Evolutionary conservation across 2,888 invertebrate species (phyloP).

Genomic region (Caenorhabditis sp.): DNA sequence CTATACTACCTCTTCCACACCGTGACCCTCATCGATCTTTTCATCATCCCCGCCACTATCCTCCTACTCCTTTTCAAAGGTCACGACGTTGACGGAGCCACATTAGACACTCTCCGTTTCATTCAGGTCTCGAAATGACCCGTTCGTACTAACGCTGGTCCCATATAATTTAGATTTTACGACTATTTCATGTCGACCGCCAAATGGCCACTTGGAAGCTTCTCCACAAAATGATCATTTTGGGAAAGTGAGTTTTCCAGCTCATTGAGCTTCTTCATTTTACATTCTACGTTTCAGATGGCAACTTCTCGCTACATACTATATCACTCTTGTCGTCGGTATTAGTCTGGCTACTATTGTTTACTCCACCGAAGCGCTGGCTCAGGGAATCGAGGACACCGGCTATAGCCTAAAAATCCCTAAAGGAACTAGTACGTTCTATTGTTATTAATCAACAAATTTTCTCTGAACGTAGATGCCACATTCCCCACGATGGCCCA

Average conservation of each 20-base stretch:
- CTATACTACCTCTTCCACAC: slow-evolving; percentile 63
- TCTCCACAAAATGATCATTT: slow-evolving; percentile 67
- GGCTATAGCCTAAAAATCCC: slow-evolving; percentile 27
- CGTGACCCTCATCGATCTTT: slow-evolving; percentile 69
- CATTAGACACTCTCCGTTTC: slow-evolving; percentile 58
- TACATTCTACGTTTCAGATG: slow-evolving; percentile 37
- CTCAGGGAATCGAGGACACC: slow-evolving; percentile 36
- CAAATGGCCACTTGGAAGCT: slow-evolving; percentile 73
- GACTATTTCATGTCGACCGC: slow-evolving; percentile 75
- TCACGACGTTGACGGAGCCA: slow-evolving; percentile 53
- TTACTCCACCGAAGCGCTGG: slow-evolving; percentile 62
- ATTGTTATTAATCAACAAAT: not conserved
- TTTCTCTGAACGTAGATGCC: no score
- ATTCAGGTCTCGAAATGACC: slow-evolving; percentile 53
- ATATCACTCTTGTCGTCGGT: slow-evolving; percentile 69
- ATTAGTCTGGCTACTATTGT: slow-evolving; percentile 64
- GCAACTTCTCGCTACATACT: slow-evolving; percentile 70
- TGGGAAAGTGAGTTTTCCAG: slow-evolving; percentile 58
- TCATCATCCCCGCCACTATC: slow-evolving; percentile 70
- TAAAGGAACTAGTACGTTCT: slow-evolving; percentile 21
- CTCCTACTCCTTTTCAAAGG: slow-evolving; percentile 63
- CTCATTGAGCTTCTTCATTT: not conserved
- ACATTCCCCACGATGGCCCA: slow-evolving; percentile 65
- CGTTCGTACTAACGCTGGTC: not conserved
- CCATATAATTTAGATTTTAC: slow-evolving; percentile 64